These are phyloP conservation scores for Serilophus lunatus DNA, from an alignment of 2,113 vertebrate species.

Conservation along the genomic window DNA sequence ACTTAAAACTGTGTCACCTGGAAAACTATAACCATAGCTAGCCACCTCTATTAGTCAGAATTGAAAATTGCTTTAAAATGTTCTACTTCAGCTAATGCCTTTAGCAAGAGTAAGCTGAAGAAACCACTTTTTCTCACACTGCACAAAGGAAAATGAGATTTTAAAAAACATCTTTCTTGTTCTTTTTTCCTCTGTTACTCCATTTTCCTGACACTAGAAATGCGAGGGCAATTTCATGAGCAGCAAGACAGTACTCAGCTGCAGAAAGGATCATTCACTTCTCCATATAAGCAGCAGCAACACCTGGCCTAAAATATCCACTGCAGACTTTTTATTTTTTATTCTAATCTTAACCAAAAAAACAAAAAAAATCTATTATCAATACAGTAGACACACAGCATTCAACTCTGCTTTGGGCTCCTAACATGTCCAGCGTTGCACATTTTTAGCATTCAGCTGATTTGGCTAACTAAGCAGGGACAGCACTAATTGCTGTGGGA, in stretches of 20 bases:
- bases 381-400: neutral
- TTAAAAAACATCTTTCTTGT: neutral
- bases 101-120: neutral
- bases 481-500: neutral
- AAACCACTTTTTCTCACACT: neutral
- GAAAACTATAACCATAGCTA: neutral
- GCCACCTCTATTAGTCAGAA: neutral
- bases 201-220: neutral
- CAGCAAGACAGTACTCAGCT: neutral
- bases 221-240: neutral
- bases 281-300: neutral
- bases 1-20: neutral
- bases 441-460: conserved; percentile 3
- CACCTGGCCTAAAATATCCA: neutral
- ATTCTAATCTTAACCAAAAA: neutral
- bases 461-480: neutral
- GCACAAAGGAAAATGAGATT: neutral
- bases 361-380: neutral
- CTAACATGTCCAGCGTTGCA: neutral
- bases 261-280: neutral
- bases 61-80: neutral
- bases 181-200: neutral
- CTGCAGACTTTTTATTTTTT: neutral
- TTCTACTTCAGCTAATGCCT: neutral
- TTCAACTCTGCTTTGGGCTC: neutral